Conservation (phyloP, 2,113 vertebrate genomes). For the Trinectes maculatus region DNA sequence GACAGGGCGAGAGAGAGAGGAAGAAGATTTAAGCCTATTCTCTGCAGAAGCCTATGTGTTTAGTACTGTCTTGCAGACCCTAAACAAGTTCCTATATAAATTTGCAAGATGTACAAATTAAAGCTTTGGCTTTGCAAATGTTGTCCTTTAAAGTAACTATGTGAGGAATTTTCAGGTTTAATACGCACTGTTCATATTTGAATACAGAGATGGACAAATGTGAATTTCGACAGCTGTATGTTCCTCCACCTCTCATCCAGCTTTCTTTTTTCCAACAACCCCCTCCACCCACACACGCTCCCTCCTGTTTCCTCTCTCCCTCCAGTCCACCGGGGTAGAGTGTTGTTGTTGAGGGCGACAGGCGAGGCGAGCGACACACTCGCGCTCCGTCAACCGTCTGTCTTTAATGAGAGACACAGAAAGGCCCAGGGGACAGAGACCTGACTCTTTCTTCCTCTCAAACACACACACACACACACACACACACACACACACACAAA, state of each 20-base stretch:
- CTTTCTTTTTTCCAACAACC: constrained; percentile 49
- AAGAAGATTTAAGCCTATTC: constrained; percentile 34
- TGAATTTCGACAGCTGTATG: constrained; percentile 66
- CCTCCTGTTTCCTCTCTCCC: constrained; percentile 67
- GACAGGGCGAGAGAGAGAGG: constrained; percentile 20
- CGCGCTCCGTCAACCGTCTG: constrained; percentile 83
- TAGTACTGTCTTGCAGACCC: constrained; percentile 11
- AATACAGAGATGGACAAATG: constrained; percentile 44
- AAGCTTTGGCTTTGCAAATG: constrained; percentile 25
- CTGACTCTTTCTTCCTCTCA: constrained; percentile 70
- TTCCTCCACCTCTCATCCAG: constrained; percentile 63
- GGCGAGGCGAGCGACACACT: constrained; percentile 82
- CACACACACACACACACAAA: constrained; percentile 47
- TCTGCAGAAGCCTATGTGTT: constrained; percentile 8
- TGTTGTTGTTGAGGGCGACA: constrained; percentile 82
- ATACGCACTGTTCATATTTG: constrained; percentile 19
- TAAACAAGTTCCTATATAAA: constrained; percentile 22
- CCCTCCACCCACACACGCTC: constrained; percentile 17
- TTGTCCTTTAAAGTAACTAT: constrained; percentile 12
- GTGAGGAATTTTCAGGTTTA: constrained; percentile 19
- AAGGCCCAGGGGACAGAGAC: constrained; percentile 80
- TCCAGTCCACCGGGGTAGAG: constrained; percentile 76
- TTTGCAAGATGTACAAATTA: constrained; percentile 33
- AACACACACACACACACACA: constrained; percentile 46
- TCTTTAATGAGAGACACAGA: constrained; percentile 84